A percentile compares a stretch with the other conserved stretches of the same genome.
These are phyloP conservation scores for Oophaga pumilio DNA, from an alignment of 2,113 vertebrate genomes.

Conservation along the genomic window DNA sequence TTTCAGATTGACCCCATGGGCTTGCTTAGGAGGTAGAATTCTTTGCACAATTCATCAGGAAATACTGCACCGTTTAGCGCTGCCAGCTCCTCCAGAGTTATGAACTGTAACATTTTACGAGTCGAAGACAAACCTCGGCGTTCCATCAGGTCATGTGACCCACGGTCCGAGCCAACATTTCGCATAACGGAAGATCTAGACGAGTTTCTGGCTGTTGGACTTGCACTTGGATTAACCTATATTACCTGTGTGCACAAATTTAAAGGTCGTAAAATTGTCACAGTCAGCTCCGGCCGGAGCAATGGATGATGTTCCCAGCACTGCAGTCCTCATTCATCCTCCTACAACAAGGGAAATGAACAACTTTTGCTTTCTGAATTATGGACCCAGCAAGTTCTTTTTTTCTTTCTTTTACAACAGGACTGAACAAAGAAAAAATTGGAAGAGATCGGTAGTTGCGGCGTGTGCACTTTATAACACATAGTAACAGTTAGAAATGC, in stretches of 20 bases:
- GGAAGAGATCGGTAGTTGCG: background rate
- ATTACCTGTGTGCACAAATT: constrained; percentile 5
- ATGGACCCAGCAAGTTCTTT: background rate
- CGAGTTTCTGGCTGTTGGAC: background rate
- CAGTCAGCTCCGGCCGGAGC: background rate
- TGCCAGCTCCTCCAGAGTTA: constrained; percentile 32
- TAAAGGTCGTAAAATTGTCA: constrained; percentile 53
- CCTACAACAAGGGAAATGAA: background rate
- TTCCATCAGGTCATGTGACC: constrained; percentile 36
- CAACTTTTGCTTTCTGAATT: constrained; percentile 7
- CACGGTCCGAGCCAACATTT: background rate
- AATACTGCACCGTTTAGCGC: constrained; percentile 23
- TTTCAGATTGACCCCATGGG: constrained; percentile 9
- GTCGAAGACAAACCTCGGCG: constrained; percentile 16
- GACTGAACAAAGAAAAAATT: background rate
- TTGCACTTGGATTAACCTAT: constrained; percentile 16
- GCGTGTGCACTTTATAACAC: no score
- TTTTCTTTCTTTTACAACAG: background rate
- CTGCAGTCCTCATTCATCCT: background rate
- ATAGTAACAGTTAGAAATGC: no score
- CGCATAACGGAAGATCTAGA: background rate
- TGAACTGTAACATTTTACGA: constrained; percentile 36
- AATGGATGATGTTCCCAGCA: constrained; percentile 5
- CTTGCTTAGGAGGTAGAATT: background rate
- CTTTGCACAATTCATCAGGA: constrained; percentile 38